Evolutionary conservation across 2,113 vertebrate genomes (phyloP).

Genomic region (Sander lucioperca): DNA sequence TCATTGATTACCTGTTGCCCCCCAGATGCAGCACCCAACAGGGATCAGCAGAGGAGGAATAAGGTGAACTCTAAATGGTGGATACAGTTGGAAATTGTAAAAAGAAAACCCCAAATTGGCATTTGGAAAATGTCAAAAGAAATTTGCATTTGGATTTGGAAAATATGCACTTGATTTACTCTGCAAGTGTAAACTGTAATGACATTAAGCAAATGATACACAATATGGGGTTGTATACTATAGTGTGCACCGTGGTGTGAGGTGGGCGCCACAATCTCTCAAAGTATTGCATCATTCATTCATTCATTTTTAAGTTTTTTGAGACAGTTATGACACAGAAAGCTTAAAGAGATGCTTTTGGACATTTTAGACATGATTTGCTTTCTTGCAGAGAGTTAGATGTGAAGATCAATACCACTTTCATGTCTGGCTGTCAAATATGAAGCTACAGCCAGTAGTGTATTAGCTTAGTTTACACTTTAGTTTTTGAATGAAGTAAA

Average conservation of each 20-base stretch:
- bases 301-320: background rate
- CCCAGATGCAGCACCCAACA: slow-evolving; percentile 36
- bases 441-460: background rate
- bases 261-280: background rate
- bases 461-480: background rate
- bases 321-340: background rate
- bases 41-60: background rate
- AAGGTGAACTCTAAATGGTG: background rate
- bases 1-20: slow-evolving; percentile 69
- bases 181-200: background rate
- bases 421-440: background rate
- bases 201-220: background rate
- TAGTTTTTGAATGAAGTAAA: background rate
- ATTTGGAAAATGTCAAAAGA: background rate
- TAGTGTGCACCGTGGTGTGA: background rate
- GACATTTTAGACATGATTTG: background rate
- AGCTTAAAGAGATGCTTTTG: background rate
- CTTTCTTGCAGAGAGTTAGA: background rate
- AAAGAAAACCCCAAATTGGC: background rate
- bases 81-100: background rate
- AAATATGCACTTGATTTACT: background rate
- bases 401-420: background rate
- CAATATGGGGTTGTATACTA: background rate
- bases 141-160: background rate
- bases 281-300: background rate